Base-by-base conservation (phyloP, 1,140 invertebrate species). In the Lanistes nyassanus region DNA sequence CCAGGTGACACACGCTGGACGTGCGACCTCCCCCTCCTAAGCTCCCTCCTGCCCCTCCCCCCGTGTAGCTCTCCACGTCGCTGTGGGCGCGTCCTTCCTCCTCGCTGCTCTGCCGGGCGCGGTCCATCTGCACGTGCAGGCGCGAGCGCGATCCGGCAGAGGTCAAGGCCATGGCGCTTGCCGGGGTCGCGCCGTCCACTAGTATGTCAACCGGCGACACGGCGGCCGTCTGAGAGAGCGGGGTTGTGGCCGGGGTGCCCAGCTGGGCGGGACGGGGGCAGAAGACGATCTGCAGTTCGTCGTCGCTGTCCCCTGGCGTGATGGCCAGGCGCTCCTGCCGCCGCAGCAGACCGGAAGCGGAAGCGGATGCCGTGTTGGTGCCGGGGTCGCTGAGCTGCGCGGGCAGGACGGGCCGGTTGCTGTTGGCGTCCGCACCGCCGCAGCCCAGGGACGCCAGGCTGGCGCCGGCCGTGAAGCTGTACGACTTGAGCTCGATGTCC, bases 401-500 rank as follows among this genome's bases (percentile, higher is more conserved):
- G 23, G 71, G 26, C 51, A 56, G 13, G 47, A 23, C 13, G 31
- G 47, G 58, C 31, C 11, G 34, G 13, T 2, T 16, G 55, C n/a
- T 34, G 67, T 68, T 34, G n/a, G n/a, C n/a, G n/a, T n/a, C n/a
- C n/a, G n/a, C n/a, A n/a, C n/a, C n/a, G n/a, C n/a, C n/a, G n/a
- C n/a, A n/a, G 19, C 42, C 42, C 42, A 47, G 42, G 42, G 42
- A 47, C 42, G 42, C 42, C 42, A 47, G 42, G 53, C 19, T 58
- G 31, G 31, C 62, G 37, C 69, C 60, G 21, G 39, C 58, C 23
- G 51, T 31, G 55, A 72, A 71, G 74, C 66, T 76, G 73, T 84
- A 84, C 72, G 75, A 81, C 34, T 85, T 81, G 23, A 85, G 78
- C 79, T 86, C 85, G 56, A 84, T 85, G 77, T 86, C 84, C n/a